Conservation (phyloP, 37 sponge, comb jelly and placozoan species). For the Ephydatia muelleri region DNA sequence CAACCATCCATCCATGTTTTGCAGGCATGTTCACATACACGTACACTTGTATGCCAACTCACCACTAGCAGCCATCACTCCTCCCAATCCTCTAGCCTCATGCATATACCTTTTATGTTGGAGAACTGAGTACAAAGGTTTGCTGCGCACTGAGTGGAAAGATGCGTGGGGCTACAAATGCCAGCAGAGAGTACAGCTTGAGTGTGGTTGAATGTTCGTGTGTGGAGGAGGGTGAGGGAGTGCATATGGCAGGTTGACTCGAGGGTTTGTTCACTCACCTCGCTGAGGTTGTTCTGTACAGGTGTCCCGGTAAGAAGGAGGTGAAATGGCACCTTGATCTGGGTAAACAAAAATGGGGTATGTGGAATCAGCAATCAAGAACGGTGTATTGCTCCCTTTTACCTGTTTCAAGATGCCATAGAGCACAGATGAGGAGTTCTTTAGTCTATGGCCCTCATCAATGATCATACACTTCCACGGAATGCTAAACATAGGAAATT, state of each 20-base stretch:
- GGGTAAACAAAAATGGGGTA: neutral
- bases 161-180: conserved; percentile 39
- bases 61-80: no score
- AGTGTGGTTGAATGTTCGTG: neutral
- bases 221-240: neutral
- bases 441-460: conserved; percentile 84
- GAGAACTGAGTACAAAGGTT: conserved; percentile 29
- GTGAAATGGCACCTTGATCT: conserved; percentile 35
- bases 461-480: conserved; percentile 74
- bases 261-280: conserved; percentile 28
- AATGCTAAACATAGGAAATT: conserved; percentile 14
- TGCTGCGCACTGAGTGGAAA: conserved; percentile 48
- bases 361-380: neutral
- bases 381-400: neutral
- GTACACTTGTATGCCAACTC: no score
- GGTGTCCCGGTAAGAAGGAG: conserved; percentile 84
- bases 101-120: conserved; percentile 30
- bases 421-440: conserved; percentile 70
- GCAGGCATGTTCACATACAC: no score
- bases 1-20: no score
- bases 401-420: conserved; percentile 45
- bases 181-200: conserved; percentile 81
- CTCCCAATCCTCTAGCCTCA: neutral
- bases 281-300: conserved; percentile 79
- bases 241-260: neutral